phyloP scores from a whole-genome alignment of 2,113 vertebrate genomes.

The Bambusicola thoracicus region DNA sequence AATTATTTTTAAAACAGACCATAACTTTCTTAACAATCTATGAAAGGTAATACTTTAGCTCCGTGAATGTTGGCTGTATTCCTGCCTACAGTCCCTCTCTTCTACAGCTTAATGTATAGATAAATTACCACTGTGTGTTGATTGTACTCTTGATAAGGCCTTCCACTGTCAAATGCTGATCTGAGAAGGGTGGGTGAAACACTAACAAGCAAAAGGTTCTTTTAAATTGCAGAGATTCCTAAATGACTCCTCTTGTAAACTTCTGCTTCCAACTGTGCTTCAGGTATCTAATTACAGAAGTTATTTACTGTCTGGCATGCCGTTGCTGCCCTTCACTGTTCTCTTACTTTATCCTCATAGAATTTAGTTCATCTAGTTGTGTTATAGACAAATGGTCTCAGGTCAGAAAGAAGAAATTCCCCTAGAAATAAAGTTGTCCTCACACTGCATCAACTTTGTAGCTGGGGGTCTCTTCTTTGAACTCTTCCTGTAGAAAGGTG shows the following conservation, averaged over 20 bases:
- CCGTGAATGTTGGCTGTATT: background rate
- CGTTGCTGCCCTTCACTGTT: background rate
- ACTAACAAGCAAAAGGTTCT: background rate
- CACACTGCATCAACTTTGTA: background rate
- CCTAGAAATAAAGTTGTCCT: background rate
- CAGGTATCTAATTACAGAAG: background rate
- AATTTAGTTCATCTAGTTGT: background rate
- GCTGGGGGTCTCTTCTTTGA: background rate
- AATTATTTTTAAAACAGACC: background rate
- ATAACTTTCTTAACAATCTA: accelerated
- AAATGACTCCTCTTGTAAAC: background rate
- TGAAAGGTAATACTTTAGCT: background rate
- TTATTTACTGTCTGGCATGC: background rate
- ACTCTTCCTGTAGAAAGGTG: background rate
- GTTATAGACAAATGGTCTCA: background rate
- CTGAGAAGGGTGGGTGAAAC: background rate
- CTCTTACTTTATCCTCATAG: background rate
- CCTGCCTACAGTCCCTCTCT: background rate
- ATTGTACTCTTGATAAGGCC: background rate
- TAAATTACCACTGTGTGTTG: background rate
- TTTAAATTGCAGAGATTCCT: background rate
- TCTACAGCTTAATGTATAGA: background rate
- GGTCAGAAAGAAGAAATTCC: background rate
- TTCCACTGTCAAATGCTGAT: background rate
- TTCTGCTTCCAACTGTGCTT: background rate